Percentiles rank a stretch among this genome's conserved stretches.
Conservation (phyloP, 2,113 vertebrate genomes). For the Otus sunia region DNA sequence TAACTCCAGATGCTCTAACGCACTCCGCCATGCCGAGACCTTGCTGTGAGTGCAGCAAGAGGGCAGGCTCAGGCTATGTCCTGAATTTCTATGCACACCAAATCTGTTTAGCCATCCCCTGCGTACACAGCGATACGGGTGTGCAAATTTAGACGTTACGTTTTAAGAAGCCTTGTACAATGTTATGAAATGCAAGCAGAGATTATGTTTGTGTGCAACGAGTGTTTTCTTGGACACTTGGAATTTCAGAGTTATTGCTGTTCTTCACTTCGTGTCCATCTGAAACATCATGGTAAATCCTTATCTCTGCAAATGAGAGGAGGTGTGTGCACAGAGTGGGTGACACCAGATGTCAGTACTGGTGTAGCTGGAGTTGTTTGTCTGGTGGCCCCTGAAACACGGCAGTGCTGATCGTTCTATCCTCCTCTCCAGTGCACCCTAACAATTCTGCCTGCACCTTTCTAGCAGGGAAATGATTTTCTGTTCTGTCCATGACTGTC, state of each 20-base stretch:
- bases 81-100: background rate
- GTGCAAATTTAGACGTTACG: background rate
- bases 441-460: background rate
- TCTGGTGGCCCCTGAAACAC: background rate
- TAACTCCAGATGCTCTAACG: background rate
- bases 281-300: background rate
- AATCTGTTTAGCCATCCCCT: background rate
- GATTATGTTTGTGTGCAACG: background rate
- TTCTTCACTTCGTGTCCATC: background rate
- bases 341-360: fast-evolving
- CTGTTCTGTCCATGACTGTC: background rate
- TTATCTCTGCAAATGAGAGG: background rate
- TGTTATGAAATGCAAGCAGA: background rate
- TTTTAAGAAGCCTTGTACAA: background rate
- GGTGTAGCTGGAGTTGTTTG: background rate
- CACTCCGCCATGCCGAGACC: background rate
- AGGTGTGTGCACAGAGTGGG: background rate
- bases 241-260: background rate
- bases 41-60: background rate
- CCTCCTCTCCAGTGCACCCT: fast-evolving
- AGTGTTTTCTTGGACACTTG: background rate
- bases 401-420: fast-evolving
- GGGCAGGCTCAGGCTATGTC: background rate
- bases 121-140: fast-evolving
- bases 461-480: background rate